These are phyloP conservation scores for Ceratothoa steindachneri DNA, from an alignment of 2,888 invertebrate genomes.

Conservation along the genomic window DNA sequence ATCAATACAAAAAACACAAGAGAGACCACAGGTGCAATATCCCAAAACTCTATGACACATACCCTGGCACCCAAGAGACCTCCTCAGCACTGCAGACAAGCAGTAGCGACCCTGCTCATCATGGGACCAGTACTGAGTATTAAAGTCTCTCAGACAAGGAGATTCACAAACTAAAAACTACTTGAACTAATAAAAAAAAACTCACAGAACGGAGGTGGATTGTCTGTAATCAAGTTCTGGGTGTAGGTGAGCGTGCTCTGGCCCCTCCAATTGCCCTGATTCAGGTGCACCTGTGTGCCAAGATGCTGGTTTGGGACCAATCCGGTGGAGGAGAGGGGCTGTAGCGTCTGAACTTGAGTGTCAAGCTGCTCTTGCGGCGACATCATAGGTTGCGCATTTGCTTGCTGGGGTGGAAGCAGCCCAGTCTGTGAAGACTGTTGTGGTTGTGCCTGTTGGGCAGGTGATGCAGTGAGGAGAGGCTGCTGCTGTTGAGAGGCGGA, in stretches of 20 bases:
- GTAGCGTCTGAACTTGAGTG: neutral
- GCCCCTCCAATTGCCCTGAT: slow-evolving; percentile 36
- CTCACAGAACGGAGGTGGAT: slow-evolving; percentile 4
- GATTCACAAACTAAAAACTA: no score
- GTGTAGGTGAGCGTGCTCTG: slow-evolving; percentile 83
- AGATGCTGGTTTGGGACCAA: neutral
- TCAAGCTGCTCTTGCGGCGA: neutral
- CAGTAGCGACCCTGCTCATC: no score
- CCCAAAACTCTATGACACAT: no score
- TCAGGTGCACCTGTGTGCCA: neutral
- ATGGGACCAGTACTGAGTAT: no score
- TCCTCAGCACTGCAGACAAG: no score
- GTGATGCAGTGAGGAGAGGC: neutral
- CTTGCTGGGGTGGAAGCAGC: slow-evolving; percentile 54
- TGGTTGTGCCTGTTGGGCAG: neutral
- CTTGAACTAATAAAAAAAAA: no score
- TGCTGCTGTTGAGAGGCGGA: slow-evolving; percentile 23
- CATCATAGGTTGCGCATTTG: slow-evolving; percentile 64
- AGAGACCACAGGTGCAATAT: no score
- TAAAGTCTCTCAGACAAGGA: no score
- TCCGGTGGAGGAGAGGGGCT: neutral
- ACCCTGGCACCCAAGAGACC: no score
- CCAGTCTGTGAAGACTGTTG: slow-evolving; percentile 5
- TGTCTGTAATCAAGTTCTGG: slow-evolving; percentile 71
- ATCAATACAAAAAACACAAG: no score